phyloP scores from a whole-genome alignment of 1,140 invertebrate species.

The Heterodera carotae region DNA sequence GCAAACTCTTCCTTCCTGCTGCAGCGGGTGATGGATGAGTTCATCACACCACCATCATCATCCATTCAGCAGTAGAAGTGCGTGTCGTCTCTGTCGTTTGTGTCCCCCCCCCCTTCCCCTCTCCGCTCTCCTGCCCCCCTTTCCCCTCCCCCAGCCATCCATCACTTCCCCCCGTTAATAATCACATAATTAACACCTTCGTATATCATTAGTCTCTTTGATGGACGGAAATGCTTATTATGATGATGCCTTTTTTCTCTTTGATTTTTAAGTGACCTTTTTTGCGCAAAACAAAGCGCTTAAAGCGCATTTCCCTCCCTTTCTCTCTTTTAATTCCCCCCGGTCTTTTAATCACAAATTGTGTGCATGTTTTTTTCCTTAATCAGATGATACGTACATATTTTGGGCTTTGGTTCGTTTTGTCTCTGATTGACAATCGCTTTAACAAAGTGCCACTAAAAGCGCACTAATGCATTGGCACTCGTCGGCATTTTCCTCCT shows the following conservation, averaged over 20 bases:
- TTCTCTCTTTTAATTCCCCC: too few species aligned
- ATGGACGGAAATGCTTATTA: constrained; percentile 3
- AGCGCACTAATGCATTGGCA: background rate
- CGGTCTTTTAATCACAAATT: too few species aligned
- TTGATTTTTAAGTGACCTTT: background rate
- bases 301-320: too few species aligned
- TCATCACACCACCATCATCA: background rate
- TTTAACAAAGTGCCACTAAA: background rate
- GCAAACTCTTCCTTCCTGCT: background rate
- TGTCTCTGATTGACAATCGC: background rate
- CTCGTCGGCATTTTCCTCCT: background rate
- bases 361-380: too few species aligned
- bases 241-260: background rate
- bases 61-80: background rate
- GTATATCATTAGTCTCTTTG: background rate
- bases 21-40: background rate
- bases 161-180: background rate
- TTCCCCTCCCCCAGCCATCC: too few species aligned
- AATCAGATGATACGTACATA: background rate
- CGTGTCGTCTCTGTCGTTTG: background rate
- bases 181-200: background rate
- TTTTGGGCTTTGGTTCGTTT: background rate
- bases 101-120: too few species aligned
- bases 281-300: background rate
- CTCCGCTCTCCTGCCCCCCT: too few species aligned